Evolutionary conservation across 2,797 vertebrate genomes (phyloP), one percentile per base, ranked within the genome.

Genomic region (Sitta carolinensis): DNA sequence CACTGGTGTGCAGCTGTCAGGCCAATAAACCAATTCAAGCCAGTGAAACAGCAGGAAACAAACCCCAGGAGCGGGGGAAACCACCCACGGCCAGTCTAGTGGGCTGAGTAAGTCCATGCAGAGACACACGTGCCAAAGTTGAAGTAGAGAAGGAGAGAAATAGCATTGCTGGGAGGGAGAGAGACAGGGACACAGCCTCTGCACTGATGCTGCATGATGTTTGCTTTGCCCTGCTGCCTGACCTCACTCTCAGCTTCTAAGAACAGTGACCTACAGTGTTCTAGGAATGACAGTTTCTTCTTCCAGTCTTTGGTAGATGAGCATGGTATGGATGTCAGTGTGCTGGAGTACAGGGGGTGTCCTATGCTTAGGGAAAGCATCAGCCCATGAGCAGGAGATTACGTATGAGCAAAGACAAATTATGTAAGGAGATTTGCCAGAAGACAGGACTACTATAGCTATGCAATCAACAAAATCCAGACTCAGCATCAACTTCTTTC

Each of bases 161-260:
- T 1, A 0, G 14, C 52, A 10, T 34, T 36, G 22, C 45, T 78
- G 68, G 40, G 61, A 52, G 36, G 13, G 27, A 58, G 21, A 66
- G 11, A 40, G 17, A 27, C 5, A 12, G 40, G 42, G 20, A 86
- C 16, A 62, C 38, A 63, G 45, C 15, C 38, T 22, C 42, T 20
- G 7, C 15, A 50, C 40, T 9, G 45, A 7, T 84, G 38, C 16
- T 70, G 45, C 22, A n/a, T 1, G 4, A 34, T 19, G 13, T 34
- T 88, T 89, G n/a, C 50, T 30, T 75, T 6, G 0, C 36, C 59
- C 62, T 29, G 18, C 69, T 78, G 54, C 18, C 57, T 78, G 79
- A 84, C 79, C 70, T 91, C 85, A 81, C n/a, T 58, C 58, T 78
- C 55, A 34, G 32, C 58, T 91, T 87, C 84, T 81, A 95, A 69